Evolutionary conservation across 1,140 invertebrate species (phyloP).

Genomic region (Sinonovacula constricta): DNA sequence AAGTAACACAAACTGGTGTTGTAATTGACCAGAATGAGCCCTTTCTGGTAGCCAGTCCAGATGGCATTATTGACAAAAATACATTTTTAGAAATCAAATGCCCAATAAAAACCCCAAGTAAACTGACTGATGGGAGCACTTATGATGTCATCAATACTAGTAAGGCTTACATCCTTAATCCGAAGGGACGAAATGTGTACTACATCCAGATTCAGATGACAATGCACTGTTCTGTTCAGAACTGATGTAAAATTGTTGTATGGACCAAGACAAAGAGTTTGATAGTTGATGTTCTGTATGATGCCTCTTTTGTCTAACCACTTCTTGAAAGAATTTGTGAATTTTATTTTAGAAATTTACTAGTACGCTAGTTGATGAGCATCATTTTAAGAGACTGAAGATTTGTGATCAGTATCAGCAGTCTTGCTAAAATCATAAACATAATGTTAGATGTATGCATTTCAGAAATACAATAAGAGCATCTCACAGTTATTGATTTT

Average conservation of each 20-base stretch:
- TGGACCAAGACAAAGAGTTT: not conserved
- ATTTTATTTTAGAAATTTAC: too few relatives aligned
- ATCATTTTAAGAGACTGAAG: too few relatives aligned
- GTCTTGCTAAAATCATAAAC: too few relatives aligned
- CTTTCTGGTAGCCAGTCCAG: conserved; percentile 5
- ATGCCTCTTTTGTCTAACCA: too few relatives aligned
- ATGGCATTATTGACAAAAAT: not conserved
- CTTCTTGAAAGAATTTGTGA: too few relatives aligned
- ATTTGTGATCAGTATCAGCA: too few relatives aligned
- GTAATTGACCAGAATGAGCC: not conserved
- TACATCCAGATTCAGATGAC: not conserved
- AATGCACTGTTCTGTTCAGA: not conserved
- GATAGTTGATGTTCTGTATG: not conserved
- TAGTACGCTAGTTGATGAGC: too few relatives aligned
- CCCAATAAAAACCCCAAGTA: not conserved
- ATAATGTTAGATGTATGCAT: too few relatives aligned
- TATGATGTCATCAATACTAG: not conserved
- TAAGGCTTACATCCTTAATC: not conserved
- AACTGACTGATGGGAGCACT: not conserved
- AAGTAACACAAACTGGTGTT: not conserved
- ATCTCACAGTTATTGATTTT: too few relatives aligned
- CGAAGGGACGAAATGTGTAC: conserved; percentile 4
- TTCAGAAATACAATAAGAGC: too few relatives aligned
- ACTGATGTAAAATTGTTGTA: not conserved
- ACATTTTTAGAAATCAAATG: conserved; percentile 19